Percentiles rank a stretch among this genome's conserved stretches.
Evolutionary conservation across 2,888 invertebrate genomes (phyloP).

Genomic region (Hydrotaea diabolus): DNA sequence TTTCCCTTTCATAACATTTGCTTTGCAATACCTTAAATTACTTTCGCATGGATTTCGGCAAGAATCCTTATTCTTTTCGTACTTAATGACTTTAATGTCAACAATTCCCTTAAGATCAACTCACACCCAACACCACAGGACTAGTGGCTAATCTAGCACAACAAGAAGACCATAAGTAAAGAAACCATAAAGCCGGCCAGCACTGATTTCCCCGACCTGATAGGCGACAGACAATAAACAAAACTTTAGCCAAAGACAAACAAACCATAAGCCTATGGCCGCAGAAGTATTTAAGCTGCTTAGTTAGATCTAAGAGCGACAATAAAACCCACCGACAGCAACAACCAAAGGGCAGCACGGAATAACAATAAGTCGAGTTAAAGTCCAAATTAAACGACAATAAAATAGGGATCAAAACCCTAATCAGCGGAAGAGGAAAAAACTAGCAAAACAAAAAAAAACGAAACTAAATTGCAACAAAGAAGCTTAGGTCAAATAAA

Average conservation of each 20-base stretch:
- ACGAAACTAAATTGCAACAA: too few relatives aligned
- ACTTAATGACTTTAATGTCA: neutral
- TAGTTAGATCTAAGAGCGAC: conserved; percentile 38
- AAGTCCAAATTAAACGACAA: conserved; percentile 17
- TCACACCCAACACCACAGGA: neutral
- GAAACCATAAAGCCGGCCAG: neutral
- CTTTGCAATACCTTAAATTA: neutral
- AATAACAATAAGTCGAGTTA: neutral
- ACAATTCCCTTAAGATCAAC: neutral
- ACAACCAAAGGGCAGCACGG: neutral
- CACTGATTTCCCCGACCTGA: neutral
- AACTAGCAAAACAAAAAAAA: neutral
- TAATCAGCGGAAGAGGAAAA: neutral
- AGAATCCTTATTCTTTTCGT: neutral
- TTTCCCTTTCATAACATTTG: neutral
- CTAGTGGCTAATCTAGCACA: neutral
- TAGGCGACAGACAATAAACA: conserved; percentile 4
- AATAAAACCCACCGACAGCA: conserved; percentile 36
- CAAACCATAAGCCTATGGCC: conserved; percentile 39
- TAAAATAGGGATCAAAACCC: conserved; percentile 1
- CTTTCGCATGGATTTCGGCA: neutral
- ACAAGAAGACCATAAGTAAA: neutral
- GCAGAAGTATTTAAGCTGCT: conserved; percentile 53
- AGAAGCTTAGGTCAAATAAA: too few relatives aligned
- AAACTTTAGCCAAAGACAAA: conserved; percentile 37